Evolutionary conservation across 2,113 vertebrate genomes (phyloP), one percentile per base, ranked within the genome.

Genomic region (Zosterops japonicus): DNA sequence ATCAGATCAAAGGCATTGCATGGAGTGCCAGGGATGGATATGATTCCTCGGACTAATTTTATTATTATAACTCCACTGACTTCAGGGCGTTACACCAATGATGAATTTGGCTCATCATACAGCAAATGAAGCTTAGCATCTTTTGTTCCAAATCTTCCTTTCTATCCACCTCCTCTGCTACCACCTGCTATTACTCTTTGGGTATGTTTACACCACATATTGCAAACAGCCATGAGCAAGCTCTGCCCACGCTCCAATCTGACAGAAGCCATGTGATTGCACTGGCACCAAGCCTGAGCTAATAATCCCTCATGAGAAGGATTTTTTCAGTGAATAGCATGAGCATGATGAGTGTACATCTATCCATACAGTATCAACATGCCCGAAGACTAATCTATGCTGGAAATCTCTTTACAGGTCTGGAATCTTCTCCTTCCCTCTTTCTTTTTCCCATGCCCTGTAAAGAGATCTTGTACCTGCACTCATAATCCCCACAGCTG

Each of bases 151-250:
- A 94, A 71, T 61, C 82, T 93, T 90, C 79, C 56, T 78, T 95
- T 95, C 90, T 53, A 84, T 78, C 80, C 44, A 94, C 93, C 89
- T 96, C 92, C 93, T 96, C 93, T 95, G 92, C 94, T 90, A 96
- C 94, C 93, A 95, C 94, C 92, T 96, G 95, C 92, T 96, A 93
- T 93, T 94, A 91, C 92, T 97, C 94, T 94, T 95, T 91, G 94
- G 74, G 80, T 94, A 75, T 96, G 93, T 97, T 95, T 96, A 93
- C 72, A 89, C 80, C 94, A 94, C 93, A 91, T 96, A 96, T 91
- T 96, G 95, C 93, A 97, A 97, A 95, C 89, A 96, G 93, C 76
- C 94, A 96, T 84, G 94, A 96, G 94, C 91, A 92, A 96, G 93
- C 91, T 89, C 93, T 96, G 91, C 96, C 95, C 94, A 97, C 91